Evolutionary conservation across 2,888 invertebrate genomes (phyloP).

Genomic region (Eremobia ochroleuca): DNA sequence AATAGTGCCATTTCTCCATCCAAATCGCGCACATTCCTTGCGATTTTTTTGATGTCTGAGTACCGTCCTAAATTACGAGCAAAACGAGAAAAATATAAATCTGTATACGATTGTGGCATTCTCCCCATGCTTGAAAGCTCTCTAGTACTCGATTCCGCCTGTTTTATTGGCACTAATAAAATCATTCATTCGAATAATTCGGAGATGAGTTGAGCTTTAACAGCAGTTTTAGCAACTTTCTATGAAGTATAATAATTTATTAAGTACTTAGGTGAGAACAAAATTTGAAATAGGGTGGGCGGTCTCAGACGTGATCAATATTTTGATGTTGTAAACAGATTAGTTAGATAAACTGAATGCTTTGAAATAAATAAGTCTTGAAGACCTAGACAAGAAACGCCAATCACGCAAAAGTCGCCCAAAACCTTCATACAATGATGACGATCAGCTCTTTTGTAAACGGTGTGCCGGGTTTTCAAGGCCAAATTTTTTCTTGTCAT

Average conservation of each 20-base stretch:
- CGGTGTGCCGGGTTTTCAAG: too few relatives aligned
- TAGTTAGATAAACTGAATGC: not conserved
- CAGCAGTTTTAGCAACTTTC: constrained; percentile 49
- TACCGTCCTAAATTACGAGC: not conserved
- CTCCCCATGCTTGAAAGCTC: constrained; percentile 50
- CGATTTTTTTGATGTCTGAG: too few relatives aligned
- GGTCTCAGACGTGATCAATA: constrained; percentile 13
- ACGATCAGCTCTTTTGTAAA: too few relatives aligned
- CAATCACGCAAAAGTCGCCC: too few relatives aligned
- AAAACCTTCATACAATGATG: too few relatives aligned
- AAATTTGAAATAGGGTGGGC: not conserved
- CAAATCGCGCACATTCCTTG: too few relatives aligned
- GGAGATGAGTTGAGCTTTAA: constrained; percentile 55
- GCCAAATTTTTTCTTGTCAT: too few relatives aligned
- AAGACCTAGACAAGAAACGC: too few relatives aligned
- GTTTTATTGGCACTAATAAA: constrained; percentile 69
- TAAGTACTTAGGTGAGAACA: not conserved
- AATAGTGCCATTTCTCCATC: too few relatives aligned
- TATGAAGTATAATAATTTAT: constrained; percentile 18
- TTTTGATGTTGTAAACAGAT: not conserved
- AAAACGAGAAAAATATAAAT: constrained; percentile 13
- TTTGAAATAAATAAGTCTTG: too few relatives aligned
- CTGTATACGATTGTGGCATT: constrained; percentile 23
- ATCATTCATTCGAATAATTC: constrained; percentile 67
- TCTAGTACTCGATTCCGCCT: constrained; percentile 46